Conservation (phyloP, 2,797 vertebrate species). For the Forpus xanthops region DNA sequence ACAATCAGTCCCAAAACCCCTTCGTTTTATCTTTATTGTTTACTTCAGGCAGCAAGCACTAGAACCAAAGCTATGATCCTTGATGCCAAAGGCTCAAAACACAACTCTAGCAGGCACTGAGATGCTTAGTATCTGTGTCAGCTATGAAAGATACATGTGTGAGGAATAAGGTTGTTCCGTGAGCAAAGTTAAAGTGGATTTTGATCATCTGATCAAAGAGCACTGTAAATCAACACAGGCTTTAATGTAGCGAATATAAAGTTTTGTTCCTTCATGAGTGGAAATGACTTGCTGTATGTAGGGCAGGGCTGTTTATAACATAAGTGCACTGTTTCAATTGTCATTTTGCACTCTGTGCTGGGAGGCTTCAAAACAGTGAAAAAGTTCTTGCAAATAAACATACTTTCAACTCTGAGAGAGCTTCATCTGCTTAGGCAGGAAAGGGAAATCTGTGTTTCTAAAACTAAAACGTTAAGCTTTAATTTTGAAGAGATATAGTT, state of each 20-base stretch:
- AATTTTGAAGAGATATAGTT: neutral
- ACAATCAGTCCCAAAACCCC: neutral
- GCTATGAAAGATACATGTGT: neutral
- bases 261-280: neutral
- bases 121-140: neutral
- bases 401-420: neutral
- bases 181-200: neutral
- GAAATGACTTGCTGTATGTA: neutral
- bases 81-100: neutral
- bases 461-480: neutral
- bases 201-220: slow-evolving; percentile 60
- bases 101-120: neutral
- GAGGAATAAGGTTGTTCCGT: neutral
- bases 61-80: neutral
- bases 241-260: neutral
- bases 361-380: neutral
- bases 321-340: neutral
- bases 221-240: neutral
- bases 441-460: neutral
- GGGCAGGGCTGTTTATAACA: slow-evolving; percentile 20
- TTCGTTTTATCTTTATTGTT: neutral
- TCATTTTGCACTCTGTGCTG: neutral
- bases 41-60: neutral
- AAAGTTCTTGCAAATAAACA: neutral
- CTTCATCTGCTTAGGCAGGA: neutral